A percentile compares a stretch with the other conserved stretches of the same genome.
Evolutionary conservation across 2,888 invertebrate species (phyloP).

Genomic region (Drosophila acutilabella): DNA sequence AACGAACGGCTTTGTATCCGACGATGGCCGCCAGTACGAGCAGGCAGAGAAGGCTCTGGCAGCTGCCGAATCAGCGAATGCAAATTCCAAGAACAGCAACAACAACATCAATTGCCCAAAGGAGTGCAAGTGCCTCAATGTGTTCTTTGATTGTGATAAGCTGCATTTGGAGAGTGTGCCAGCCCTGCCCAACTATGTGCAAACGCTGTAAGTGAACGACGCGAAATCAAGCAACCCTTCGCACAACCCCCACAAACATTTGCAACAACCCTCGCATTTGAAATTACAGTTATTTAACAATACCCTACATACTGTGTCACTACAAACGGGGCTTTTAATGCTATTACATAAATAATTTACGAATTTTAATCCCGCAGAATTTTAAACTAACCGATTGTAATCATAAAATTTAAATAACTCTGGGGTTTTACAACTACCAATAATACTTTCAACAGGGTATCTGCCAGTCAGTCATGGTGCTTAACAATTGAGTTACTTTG

Average conservation of each 20-base stretch:
- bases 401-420: not conserved
- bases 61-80: slow-evolving; percentile 57
- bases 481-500: not conserved
- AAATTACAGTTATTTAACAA: not conserved
- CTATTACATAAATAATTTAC: not conserved
- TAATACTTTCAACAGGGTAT: slow-evolving; percentile 16
- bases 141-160: slow-evolving; percentile 91
- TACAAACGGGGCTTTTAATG: not conserved
- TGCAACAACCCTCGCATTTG: slow-evolving; percentile 23
- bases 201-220: slow-evolving; percentile 88
- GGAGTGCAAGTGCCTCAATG: slow-evolving; percentile 89
- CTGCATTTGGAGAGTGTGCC: slow-evolving; percentile 90
- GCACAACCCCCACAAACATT: slow-evolving; percentile 4
- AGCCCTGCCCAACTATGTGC: slow-evolving; percentile 91
- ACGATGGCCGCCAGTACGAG: slow-evolving; percentile 83
- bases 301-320: not conserved
- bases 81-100: slow-evolving; percentile 38
- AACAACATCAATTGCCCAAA: slow-evolving; percentile 86
- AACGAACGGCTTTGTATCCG: slow-evolving; percentile 81
- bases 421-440: not conserved
- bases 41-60: slow-evolving; percentile 73
- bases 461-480: not conserved
- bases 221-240: slow-evolving; percentile 32
- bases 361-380: not conserved
- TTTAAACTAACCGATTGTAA: not conserved